phyloP scores from a whole-genome alignment of 2,888 invertebrate genomes.

The Alcis repandata region DNA sequence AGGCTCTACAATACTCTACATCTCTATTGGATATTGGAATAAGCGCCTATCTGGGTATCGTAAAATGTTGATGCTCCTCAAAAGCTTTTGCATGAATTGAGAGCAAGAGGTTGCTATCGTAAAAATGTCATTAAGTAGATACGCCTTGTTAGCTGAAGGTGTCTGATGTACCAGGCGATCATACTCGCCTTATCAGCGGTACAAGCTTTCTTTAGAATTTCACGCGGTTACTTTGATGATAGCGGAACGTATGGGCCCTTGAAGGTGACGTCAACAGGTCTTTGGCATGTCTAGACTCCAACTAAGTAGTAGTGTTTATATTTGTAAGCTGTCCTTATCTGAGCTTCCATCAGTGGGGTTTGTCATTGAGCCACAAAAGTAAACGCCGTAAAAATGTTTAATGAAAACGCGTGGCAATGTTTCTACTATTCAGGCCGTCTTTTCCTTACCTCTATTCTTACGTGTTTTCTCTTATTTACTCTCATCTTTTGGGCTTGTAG shows the following conservation, averaged over 20 bases:
- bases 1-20: constrained; percentile 15
- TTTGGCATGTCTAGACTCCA: too few species aligned
- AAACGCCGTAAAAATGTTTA: neutral
- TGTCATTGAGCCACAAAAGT: too few species aligned
- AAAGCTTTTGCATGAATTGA: constrained; percentile 16
- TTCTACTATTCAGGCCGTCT: too few species aligned
- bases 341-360: too few species aligned
- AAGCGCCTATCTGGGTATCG: constrained; percentile 17
- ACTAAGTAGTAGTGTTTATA: too few species aligned
- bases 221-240: neutral
- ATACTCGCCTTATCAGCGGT: neutral
- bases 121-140: constrained; percentile 16
- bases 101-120: constrained; percentile 4
- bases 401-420: too few species aligned
- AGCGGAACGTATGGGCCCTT: neutral
- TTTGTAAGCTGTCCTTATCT: too few species aligned
- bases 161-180: neutral
- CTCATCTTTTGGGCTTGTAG: too few species aligned
- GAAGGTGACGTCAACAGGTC: too few species aligned
- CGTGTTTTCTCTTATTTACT: too few species aligned
- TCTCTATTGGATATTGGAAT: constrained; percentile 31
- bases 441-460: too few species aligned
- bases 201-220: neutral
- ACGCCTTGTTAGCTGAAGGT: constrained; percentile 17
- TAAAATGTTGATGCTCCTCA: constrained; percentile 28